Percentiles rank a stretch among this genome's conserved stretches.
phyloP scores from a whole-genome alignment of 2,888 invertebrate genomes.

The Podotricha telesiphe region DNA sequence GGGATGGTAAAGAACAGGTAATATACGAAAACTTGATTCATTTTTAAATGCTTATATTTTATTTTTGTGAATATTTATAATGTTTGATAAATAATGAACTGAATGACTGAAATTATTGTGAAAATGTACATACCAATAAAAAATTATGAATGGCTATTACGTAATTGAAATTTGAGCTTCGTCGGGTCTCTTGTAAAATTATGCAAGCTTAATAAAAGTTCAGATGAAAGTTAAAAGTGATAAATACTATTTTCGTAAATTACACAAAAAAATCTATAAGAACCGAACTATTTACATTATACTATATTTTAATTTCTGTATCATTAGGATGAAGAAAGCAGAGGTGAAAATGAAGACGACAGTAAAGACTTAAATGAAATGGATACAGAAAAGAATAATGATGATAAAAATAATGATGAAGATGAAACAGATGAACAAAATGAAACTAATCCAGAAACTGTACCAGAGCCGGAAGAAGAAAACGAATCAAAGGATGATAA shows the following conservation, averaged over 20 bases:
- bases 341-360: constrained; percentile 44
- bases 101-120: too few relatives aligned
- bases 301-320: not conserved
- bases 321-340: constrained; percentile 31
- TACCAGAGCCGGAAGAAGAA: constrained; percentile 52
- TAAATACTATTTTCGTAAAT: not conserved
- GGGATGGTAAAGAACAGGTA: constrained; percentile 56
- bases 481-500: constrained; percentile 56
- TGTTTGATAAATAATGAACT: too few relatives aligned
- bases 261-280: not conserved
- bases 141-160: too few relatives aligned
- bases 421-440: constrained; percentile 53
- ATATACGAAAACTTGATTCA: constrained; percentile 20
- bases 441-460: constrained; percentile 59
- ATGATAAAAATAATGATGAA: constrained; percentile 77
- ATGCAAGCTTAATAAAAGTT: too few relatives aligned
- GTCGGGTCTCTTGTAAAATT: too few relatives aligned
- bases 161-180: too few relatives aligned
- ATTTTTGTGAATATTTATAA: not conserved
- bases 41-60: not conserved
- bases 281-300: not conserved
- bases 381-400: constrained; percentile 52
- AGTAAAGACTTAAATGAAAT: constrained; percentile 50
- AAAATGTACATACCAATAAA: too few relatives aligned
- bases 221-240: too few relatives aligned